Evolutionary conservation across 2,113 vertebrate genomes (phyloP), one percentile per base, ranked within the genome.

Genomic region (Corythoichthys haematopterus): DNA sequence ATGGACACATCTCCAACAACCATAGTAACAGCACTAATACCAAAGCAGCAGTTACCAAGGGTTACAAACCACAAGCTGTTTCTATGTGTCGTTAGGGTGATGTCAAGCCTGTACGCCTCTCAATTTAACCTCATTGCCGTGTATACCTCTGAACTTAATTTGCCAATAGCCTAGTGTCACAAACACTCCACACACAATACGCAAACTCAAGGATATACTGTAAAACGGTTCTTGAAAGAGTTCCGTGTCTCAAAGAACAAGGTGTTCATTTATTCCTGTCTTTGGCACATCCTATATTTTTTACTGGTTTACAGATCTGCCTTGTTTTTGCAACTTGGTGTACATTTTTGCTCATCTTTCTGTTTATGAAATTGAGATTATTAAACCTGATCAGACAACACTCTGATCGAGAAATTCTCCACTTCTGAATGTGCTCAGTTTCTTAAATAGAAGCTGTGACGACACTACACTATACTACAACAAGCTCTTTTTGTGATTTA

Each of bases 11-110:
- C 88, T 71, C 89, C 89, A 91, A 20, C 9, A 61, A 45, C 59
- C 10, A 28, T 3, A 13, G 8, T 40, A 89, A 91, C 85, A 93
- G 91, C 92, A 93, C 94, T 95, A 93, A 93, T 94, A 95, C 95
- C 94, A 96, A 96, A 97, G 94, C 84, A 94, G 91, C 93, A 93
- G 92, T 93, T 95, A 28, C 28, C 35, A 93, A 95, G 94, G 95
- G 93, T 96, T 90, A 92, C 91, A 74, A 71, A 79, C 71, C 92
- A 88, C 90, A 94, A 92, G 90, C 93, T 93, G 92, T 94, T 94
- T 93, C 64, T 4, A 83, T 76, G 64, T 82, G 75, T 33, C 11
- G 13, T 87, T 84, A 75, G 76, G 87, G 82, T 68, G 65, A 78
- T 67, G 64, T 81, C 68, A 61, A 28, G 76, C 35, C 59, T 77